Base-by-base conservation (phyloP, 2,888 invertebrate species). In the Erebia ligea region DNA sequence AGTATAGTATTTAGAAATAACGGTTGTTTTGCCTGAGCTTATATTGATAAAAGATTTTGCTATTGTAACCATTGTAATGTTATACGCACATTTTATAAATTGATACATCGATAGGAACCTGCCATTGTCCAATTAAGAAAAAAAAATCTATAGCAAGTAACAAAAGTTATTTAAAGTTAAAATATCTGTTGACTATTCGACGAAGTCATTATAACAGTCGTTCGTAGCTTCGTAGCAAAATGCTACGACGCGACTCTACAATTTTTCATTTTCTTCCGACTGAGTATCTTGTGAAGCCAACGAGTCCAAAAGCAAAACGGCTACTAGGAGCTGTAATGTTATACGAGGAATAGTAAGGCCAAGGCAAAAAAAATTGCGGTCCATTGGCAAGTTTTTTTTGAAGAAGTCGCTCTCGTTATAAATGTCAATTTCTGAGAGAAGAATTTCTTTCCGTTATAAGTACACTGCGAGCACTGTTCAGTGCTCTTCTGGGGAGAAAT, bases 21-120 rank as follows among this genome's bases (percentile, higher is more conserved):
- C 74, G 90, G 90, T 91, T 90, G 90, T 90, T 90, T 89, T 88
- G 86, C 84, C 86, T 80, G 91, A 91, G 90, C 91, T 91, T 91
- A 85, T 79, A 85, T 86, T 83, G 84, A 84, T 88, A 87, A 73
- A 73, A 71, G 78, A 82, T 83, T 84, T 80, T 78, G 70, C 70
- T 68, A 66, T 50, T 50, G 59, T 66, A 68, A 72, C 42, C 58
- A 64, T 64, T 69, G 1, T 58, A 70, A 66, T 64, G 42, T 65
- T 69, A 56, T 68, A 84, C 82, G 84, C 85, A 87, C 86, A 79
- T 70, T 69, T 67, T 69, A 61, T 63, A 64, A 70, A 59, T 52
- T 65, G 58, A 67, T 75, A 75, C 75, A 76, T 76, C 71, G 72
- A 72, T 70, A 72, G 68, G 66, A 68, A 72, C 64, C 72, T 70